A percentile compares a stretch with the other conserved stretches of the same genome.
phyloP scores from a whole-genome alignment of 2,888 invertebrate genomes.

The Nephrotoma appendiculata region DNA sequence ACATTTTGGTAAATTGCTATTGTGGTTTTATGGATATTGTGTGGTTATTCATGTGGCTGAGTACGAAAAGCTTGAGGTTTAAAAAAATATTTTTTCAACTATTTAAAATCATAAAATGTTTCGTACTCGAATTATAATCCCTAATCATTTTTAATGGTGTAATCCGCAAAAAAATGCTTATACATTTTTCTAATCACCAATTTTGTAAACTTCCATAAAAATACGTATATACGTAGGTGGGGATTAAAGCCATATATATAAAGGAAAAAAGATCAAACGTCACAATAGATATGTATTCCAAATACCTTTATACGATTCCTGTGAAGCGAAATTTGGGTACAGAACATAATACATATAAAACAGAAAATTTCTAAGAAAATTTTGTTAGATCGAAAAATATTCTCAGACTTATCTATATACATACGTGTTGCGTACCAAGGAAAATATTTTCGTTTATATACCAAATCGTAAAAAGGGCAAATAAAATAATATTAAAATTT shows the following conservation, averaged over 20 bases:
- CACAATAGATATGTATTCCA: not conserved
- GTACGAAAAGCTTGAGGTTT: not conserved
- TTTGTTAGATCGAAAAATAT: not conserved
- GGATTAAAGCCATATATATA: not conserved
- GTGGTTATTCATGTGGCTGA: too few species aligned
- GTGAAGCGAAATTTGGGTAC: not conserved
- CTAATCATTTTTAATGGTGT: not conserved
- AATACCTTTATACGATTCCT: not conserved
- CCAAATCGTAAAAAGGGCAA: not conserved
- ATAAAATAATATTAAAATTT: not conserved
- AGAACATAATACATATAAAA: not conserved
- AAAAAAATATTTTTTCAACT: not conserved
- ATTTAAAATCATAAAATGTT: not conserved
- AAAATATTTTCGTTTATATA: not conserved
- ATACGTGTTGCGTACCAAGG: not conserved
- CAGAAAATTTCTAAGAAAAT: not conserved
- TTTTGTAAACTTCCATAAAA: not conserved
- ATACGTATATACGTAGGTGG: not conserved
- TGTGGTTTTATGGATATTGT: not conserved
- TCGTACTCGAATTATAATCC: not conserved
- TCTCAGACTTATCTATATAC: too few species aligned
- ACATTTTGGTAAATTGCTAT: not conserved
- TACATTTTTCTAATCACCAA: not conserved
- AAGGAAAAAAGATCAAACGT: not conserved
- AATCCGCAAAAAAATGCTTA: not conserved